A percentile compares a stretch with the other conserved stretches of the same genome.
These are phyloP conservation scores for Agrilus mali DNA, from an alignment of 2,888 invertebrate species.

Conservation along the genomic window DNA sequence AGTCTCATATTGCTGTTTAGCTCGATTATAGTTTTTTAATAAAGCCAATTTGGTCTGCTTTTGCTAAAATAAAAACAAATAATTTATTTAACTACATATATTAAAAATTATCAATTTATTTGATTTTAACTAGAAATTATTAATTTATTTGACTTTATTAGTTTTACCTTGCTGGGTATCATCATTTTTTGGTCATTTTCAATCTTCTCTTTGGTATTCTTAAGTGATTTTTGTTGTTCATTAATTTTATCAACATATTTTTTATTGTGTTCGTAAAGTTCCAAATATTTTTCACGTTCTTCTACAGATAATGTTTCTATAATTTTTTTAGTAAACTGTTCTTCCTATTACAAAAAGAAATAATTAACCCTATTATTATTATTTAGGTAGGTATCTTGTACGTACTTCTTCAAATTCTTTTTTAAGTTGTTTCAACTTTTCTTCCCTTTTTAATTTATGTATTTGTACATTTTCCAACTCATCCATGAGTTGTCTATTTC, in stretches of 20 bases:
- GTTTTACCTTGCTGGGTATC: slow-evolving; percentile 14
- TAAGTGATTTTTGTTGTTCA: slow-evolving; percentile 15
- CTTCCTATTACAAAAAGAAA: slow-evolving; percentile 8
- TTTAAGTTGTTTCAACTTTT: slow-evolving; percentile 15
- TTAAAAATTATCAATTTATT: slow-evolving; percentile 1
- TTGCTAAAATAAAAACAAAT: slow-evolving; percentile 9
- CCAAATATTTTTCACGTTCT: slow-evolving; percentile 17
- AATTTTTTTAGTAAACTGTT: slow-evolving; percentile 14
- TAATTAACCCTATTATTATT: not conserved
- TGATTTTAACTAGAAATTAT: not conserved
- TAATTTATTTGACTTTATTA: not conserved
- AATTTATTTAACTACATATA: not conserved
- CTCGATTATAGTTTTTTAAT: slow-evolving; percentile 13
- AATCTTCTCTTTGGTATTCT: slow-evolving; percentile 14
- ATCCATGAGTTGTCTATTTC: slow-evolving; percentile 10
- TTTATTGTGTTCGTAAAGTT: slow-evolving; percentile 16
- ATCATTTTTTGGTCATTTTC: slow-evolving; percentile 16
- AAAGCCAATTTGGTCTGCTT: slow-evolving; percentile 17
- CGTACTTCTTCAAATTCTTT: slow-evolving; percentile 17
- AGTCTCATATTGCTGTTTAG: slow-evolving; percentile 15
- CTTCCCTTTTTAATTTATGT: slow-evolving; percentile 18
- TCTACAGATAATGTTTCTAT: slow-evolving; percentile 18
- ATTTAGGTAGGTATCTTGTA: too few species aligned
- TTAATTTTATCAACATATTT: slow-evolving; percentile 14
- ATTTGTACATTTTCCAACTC: slow-evolving; percentile 19